Percentiles rank a stretch among this genome's conserved stretches.
Conservation (phyloP, 2,797 vertebrate genomes). For the Melanotaenia maccullochi region DNA sequence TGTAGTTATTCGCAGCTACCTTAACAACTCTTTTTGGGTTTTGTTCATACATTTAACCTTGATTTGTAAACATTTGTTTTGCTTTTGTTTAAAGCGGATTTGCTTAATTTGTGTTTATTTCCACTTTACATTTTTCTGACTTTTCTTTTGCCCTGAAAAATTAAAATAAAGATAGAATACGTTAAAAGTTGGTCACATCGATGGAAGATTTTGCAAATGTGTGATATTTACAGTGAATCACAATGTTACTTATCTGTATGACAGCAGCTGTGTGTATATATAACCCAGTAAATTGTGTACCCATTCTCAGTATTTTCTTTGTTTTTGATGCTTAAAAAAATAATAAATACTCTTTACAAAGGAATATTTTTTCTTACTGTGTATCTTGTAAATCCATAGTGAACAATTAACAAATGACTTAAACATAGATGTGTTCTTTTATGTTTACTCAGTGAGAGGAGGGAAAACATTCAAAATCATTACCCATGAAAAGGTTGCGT, state of each 20-base stretch:
- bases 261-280: conserved; percentile 24
- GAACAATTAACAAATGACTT: neutral
- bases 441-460: no score
- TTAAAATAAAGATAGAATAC: neutral
- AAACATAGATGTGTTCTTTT: no score
- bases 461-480: neutral
- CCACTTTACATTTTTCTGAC: neutral
- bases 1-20: conserved; percentile 4
- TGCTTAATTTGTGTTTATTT: conserved; percentile 12
- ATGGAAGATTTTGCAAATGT: conserved; percentile 24
- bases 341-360: conserved; percentile 48
- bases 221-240: conserved; percentile 21
- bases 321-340: conserved; percentile 51
- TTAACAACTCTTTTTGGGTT: conserved; percentile 1
- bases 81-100: conserved; percentile 13
- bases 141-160: neutral
- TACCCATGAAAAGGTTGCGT: no score
- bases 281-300: conserved; percentile 8
- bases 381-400: neutral
- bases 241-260: neutral
- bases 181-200: conserved; percentile 1
- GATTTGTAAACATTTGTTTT: conserved; percentile 33
- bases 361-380: conserved; percentile 1
- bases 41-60: conserved; percentile 2
- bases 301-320: conserved; percentile 7